These are phyloP conservation scores for Eupeodes luniger DNA, from an alignment of 2,888 invertebrate genomes.

Conservation along the genomic window DNA sequence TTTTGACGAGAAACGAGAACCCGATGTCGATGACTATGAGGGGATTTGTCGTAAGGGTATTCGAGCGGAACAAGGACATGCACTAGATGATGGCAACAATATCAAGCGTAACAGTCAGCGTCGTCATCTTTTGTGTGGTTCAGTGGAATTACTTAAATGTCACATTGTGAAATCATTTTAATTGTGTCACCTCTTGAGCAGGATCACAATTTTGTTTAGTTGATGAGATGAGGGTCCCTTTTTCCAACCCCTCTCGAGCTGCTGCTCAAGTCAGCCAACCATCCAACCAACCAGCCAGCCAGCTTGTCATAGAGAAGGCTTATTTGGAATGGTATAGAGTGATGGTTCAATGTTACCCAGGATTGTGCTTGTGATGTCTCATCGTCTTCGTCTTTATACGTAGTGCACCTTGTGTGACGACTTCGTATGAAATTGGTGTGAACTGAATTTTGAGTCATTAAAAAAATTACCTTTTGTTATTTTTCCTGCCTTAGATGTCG, in stretches of 20 bases:
- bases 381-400: background rate
- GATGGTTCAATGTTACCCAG: conserved; percentile 60
- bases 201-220: conserved; percentile 47
- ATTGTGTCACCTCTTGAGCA: conserved; percentile 74
- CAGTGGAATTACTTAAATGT: conserved; percentile 72
- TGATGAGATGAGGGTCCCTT: conserved; percentile 57
- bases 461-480: conserved; percentile 21
- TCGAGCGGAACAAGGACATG: conserved; percentile 57
- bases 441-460: conserved; percentile 69
- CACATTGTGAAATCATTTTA: conserved; percentile 75
- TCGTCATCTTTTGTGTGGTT: conserved; percentile 58
- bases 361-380: conserved; percentile 13
- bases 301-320: conserved; percentile 63
- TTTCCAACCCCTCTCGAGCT: conserved; percentile 28
- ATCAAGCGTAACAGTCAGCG: conserved; percentile 54
- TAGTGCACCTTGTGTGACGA: conserved; percentile 62
- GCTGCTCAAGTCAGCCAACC: background rate
- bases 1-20: conserved; percentile 19
- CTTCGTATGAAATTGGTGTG: conserved; percentile 68
- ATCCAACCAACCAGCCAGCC: background rate
- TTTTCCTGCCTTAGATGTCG: background rate
- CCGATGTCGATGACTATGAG: background rate
- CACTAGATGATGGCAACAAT: conserved; percentile 71
- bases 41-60: conserved; percentile 68
- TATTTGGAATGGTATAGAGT: conserved; percentile 62